phyloP scores from a whole-genome alignment of 2,888 invertebrate species.

The Eucriotettix oculatus region DNA sequence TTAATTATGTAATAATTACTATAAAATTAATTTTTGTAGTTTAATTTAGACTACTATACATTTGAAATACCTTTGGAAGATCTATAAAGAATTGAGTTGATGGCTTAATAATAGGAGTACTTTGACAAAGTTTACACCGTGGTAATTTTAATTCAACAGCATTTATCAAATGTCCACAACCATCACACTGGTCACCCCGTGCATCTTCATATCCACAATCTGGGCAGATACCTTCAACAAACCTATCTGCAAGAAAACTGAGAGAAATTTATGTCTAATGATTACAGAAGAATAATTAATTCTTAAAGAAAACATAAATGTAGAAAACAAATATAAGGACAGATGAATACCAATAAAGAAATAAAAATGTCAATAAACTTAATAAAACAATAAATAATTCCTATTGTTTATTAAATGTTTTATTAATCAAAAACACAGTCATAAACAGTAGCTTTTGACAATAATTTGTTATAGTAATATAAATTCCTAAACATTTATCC shows the following conservation, averaged over 20 bases:
- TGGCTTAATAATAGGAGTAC: conserved; percentile 48
- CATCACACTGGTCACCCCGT: conserved; percentile 96
- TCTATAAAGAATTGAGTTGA: conserved; percentile 90
- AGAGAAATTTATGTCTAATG: not conserved
- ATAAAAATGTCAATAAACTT: too few species aligned
- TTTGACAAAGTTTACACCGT: conserved; percentile 74
- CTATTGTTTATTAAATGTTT: too few species aligned
- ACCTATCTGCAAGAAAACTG: conserved; percentile 39
- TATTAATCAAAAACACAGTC: too few species aligned
- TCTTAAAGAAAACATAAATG: not conserved
- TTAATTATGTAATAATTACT: too few species aligned
- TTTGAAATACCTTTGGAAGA: conserved; percentile 54
- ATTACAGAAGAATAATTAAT: not conserved
- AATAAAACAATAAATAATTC: too few species aligned
- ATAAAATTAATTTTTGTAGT: too few species aligned
- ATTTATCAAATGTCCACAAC: conserved; percentile 89
- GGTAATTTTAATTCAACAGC: conserved; percentile 74
- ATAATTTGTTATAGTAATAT: too few species aligned
- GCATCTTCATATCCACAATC: conserved; percentile 85
- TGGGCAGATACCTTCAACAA: conserved; percentile 94
- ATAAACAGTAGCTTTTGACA: too few species aligned
- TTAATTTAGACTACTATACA: too few species aligned
- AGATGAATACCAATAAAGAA: too few species aligned
- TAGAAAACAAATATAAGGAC: not conserved
- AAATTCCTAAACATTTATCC: too few species aligned